Percentiles rank a stretch among this genome's conserved stretches.
phyloP scores from a whole-genome alignment of 2,797 vertebrate species.

The Notolabrus celidotus region DNA sequence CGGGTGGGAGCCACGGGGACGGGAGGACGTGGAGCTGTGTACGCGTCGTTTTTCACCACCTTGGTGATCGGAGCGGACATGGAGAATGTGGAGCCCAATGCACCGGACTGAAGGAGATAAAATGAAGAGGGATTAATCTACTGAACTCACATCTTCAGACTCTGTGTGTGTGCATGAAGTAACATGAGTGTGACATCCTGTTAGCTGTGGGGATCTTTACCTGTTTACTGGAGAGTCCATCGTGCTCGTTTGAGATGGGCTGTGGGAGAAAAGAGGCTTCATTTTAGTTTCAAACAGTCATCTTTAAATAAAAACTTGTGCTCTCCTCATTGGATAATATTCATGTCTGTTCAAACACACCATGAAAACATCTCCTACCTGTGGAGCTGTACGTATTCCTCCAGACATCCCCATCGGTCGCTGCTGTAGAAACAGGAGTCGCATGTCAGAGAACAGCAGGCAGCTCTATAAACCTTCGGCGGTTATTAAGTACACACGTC shows the following conservation, averaged over 20 bases:
- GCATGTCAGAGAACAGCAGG: neutral
- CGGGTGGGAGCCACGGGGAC: slow-evolving; percentile 78
- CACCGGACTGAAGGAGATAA: slow-evolving; percentile 79
- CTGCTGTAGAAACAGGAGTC: slow-evolving; percentile 74
- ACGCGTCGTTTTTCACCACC: slow-evolving; percentile 96
- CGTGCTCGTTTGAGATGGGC: slow-evolving; percentile 80
- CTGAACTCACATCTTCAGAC: neutral
- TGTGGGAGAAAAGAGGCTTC: slow-evolving; percentile 38
- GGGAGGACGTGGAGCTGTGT: slow-evolving; percentile 87
- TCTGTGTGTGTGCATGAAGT: neutral
- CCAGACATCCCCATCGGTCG: slow-evolving; percentile 78
- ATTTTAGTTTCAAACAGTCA: neutral
- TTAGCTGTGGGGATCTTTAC: slow-evolving; percentile 90
- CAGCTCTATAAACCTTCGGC: neutral
- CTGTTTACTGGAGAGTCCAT: slow-evolving; percentile 88
- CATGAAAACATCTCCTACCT: slow-evolving; percentile 59
- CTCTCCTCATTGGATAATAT: neutral
- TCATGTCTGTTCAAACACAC: neutral
- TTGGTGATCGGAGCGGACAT: slow-evolving; percentile 93
- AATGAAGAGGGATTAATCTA: neutral
- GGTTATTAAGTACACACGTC: neutral
- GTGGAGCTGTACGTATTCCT: slow-evolving; percentile 73
- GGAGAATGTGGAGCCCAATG: slow-evolving; percentile 86
- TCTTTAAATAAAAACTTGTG: neutral
- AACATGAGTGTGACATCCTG: slow-evolving; percentile 41